These are phyloP conservation scores for Clupea harengus DNA, from an alignment of 2,113 vertebrate species.

Conservation along the genomic window DNA sequence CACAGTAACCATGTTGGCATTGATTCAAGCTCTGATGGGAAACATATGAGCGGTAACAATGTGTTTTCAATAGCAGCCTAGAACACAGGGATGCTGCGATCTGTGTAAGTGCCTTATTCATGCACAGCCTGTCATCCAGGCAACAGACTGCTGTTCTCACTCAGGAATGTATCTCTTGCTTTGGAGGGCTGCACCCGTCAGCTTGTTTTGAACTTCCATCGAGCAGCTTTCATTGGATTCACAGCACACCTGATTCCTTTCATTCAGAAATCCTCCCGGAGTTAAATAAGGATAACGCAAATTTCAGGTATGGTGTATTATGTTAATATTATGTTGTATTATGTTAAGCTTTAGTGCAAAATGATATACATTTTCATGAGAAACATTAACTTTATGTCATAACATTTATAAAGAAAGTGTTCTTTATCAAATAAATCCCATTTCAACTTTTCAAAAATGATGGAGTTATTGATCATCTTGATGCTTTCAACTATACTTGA, in stretches of 20 bases:
- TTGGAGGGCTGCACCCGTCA: constrained; percentile 8
- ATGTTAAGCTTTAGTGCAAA: not conserved
- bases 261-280: constrained; percentile 35
- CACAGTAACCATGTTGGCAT: constrained; percentile 81
- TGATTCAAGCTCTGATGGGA: constrained; percentile 86
- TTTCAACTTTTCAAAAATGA: not conserved
- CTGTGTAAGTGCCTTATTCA: constrained; percentile 76
- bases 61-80: constrained; percentile 75
- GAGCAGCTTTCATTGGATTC: constrained; percentile 29
- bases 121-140: constrained; percentile 76
- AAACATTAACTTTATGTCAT: not conserved
- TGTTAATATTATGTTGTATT: constrained; percentile 20
- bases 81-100: constrained; percentile 80
- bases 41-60: constrained; percentile 87
- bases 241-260: constrained; percentile 3
- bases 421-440: too few species aligned
- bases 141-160: constrained; percentile 60
- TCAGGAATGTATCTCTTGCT: constrained; percentile 42
- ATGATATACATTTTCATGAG: not conserved
- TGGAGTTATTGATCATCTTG: not conserved
- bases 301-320: constrained; percentile 41
- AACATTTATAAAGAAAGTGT: not conserved
- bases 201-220: constrained; percentile 17
- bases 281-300: constrained; percentile 42
- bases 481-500: not conserved